A percentile compares a stretch with the other conserved stretches of the same genome.
phyloP scores from a whole-genome alignment of 37 sponge, comb jelly and placozoan genomes.

The Halichondria panicea region DNA sequence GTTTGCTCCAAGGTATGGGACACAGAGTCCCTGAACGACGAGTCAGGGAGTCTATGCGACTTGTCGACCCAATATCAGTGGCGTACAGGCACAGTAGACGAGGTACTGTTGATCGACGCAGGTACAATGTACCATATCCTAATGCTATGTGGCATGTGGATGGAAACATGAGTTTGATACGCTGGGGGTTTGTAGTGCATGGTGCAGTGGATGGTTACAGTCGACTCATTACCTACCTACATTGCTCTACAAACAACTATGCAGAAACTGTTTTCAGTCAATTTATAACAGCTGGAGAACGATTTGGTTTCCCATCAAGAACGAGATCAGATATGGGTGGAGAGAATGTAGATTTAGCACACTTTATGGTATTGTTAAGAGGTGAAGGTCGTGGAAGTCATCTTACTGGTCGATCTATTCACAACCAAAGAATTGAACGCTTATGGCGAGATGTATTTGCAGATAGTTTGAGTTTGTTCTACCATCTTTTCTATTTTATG shows the following conservation, averaged over 20 bases:
- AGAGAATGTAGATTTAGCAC: slow-evolving; percentile 42
- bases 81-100: neutral
- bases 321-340: slow-evolving; percentile 59
- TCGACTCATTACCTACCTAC: slow-evolving; percentile 45
- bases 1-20: slow-evolving; percentile 6
- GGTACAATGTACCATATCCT: slow-evolving; percentile 40
- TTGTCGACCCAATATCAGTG: slow-evolving; percentile 40
- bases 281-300: slow-evolving; percentile 17
- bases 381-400: slow-evolving; percentile 46
- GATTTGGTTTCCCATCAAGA: slow-evolving; percentile 65
- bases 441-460: slow-evolving; percentile 46
- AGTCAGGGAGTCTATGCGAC: slow-evolving; percentile 23
- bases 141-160: slow-evolving; percentile 70
- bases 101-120: slow-evolving; percentile 5
- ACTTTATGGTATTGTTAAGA: slow-evolving; percentile 43
- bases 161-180: slow-evolving; percentile 45
- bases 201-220: slow-evolving; percentile 60
- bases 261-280: slow-evolving; percentile 32
- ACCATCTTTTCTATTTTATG: slow-evolving; percentile 19
- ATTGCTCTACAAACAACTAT: slow-evolving; percentile 32
- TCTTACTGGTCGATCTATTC: slow-evolving; percentile 43
- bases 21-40: slow-evolving; percentile 11
- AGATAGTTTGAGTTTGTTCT: slow-evolving; percentile 6
- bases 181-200: slow-evolving; percentile 68
- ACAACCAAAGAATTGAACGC: slow-evolving; percentile 61